These are phyloP conservation scores for Heliothis virescens DNA, from an alignment of 1,140 invertebrate species.

Conservation along the genomic window DNA sequence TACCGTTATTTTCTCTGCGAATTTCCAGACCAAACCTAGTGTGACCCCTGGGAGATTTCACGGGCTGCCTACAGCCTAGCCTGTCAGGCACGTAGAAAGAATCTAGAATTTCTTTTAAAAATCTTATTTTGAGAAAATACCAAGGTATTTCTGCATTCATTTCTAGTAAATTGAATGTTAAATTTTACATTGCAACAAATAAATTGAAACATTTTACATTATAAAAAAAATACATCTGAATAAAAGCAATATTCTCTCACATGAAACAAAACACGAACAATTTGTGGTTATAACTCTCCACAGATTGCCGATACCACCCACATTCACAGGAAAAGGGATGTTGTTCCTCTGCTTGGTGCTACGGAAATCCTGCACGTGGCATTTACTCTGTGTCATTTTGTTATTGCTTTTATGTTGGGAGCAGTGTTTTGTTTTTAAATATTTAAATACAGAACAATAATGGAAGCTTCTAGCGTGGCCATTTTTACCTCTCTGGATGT, in stretches of 20 bases:
- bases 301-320: conserved; percentile 7
- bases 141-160: too few species aligned
- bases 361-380: conserved; percentile 18
- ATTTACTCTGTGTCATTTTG: neutral
- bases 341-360: neutral
- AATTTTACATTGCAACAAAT: neutral
- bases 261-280: neutral
- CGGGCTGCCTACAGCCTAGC: neutral
- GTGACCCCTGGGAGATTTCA: neutral
- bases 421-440: neutral
- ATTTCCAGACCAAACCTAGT: neutral
- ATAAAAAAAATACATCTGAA: too few species aligned
- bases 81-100: too few species aligned
- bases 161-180: too few species aligned
- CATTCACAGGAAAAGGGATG: neutral
- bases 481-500: too few species aligned
- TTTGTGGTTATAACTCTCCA: neutral
- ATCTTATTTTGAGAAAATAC: too few species aligned
- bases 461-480: too few species aligned
- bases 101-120: too few species aligned
- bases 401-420: neutral
- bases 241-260: too few species aligned
- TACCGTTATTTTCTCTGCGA: neutral
- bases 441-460: too few species aligned
- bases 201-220: too few species aligned